Base-by-base conservation (phyloP, 2,888 invertebrate species). In the Chloroclysta siterata region DNA sequence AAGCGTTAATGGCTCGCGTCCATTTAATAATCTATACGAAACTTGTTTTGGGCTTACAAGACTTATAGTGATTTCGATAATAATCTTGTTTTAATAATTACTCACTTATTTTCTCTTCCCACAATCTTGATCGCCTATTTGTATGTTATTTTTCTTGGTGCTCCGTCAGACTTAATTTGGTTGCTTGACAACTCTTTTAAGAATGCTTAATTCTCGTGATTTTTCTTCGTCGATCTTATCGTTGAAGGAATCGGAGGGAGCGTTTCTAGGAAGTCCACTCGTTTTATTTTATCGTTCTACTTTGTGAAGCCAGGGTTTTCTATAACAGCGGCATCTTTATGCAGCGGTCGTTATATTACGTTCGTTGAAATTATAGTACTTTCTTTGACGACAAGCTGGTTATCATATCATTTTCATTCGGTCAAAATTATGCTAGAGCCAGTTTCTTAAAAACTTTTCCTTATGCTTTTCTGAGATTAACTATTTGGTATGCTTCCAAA, bases 71-170 rank as follows among this genome's bases (percentile, higher is more conserved):
- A 88, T 89, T 89, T 84, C 79, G 92, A 93, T 92, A 90, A 87
- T 89, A 88, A 92, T 92, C 92, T 91, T 88, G 88, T 90, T 89
- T 85, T 88, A 86, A 90, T 92, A 91, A 90, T 93, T 89, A 91
- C 89, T 83, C 79, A 83, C 79, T 87, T 87, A 88, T 90, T 88
- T 33, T 84, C 80, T 87, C 85, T 87, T 88, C 83, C 80, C 84
- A 87, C 87, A 87, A 91, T 90, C 90, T 90, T 89, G 89, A 91
- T 90, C 82, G 81, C 74, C 76, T 80, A 86, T 91, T 91, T 90
- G 88, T 91, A 86, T 78, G 85, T 84, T 87, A 89, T 89, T 87
- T 90, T 86, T 88, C 87, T 85, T 81, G 73, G 77, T 60, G 67
- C 69, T 74, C 81, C 79, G 80, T 81, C 81, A 80, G 80, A 77